Conservation (phyloP, 2,888 invertebrate genomes). For the Chirona hameri region DNA sequence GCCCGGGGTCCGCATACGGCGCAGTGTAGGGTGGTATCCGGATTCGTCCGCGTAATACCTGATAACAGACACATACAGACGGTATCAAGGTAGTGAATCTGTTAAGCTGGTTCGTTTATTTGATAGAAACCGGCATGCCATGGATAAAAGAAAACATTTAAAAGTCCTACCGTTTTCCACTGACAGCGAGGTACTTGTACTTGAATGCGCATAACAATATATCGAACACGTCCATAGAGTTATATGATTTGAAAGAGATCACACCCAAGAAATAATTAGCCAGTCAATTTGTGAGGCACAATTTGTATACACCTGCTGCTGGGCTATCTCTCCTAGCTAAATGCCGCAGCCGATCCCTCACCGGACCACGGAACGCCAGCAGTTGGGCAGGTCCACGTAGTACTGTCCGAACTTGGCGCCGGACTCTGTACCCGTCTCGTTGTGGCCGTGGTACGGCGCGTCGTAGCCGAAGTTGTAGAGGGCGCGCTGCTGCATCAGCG, state of each 20-base stretch:
- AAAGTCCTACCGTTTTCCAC: no score
- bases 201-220: no score
- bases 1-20: not conserved
- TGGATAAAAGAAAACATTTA: no score
- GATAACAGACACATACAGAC: not conserved
- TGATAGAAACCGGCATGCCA: no score
- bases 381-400: conserved; percentile 13
- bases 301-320: no score
- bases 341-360: no score
- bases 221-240: no score
- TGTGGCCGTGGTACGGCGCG: conserved; percentile 28
- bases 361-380: not conserved
- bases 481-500: not conserved
- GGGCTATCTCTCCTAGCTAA: no score
- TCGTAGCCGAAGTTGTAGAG: not conserved
- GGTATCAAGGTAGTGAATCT: not conserved
- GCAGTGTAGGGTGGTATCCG: not conserved
- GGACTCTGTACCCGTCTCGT: conserved; percentile 35
- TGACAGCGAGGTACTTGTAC: no score
- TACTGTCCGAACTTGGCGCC: conserved; percentile 24
- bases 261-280: no score
- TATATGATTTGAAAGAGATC: no score
- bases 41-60: not conserved
- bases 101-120: not conserved
- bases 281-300: no score